Evolutionary conservation across 2,888 invertebrate species (phyloP), one percentile per base, ranked within the genome.

Genomic region (Plebejus anna): DNA sequence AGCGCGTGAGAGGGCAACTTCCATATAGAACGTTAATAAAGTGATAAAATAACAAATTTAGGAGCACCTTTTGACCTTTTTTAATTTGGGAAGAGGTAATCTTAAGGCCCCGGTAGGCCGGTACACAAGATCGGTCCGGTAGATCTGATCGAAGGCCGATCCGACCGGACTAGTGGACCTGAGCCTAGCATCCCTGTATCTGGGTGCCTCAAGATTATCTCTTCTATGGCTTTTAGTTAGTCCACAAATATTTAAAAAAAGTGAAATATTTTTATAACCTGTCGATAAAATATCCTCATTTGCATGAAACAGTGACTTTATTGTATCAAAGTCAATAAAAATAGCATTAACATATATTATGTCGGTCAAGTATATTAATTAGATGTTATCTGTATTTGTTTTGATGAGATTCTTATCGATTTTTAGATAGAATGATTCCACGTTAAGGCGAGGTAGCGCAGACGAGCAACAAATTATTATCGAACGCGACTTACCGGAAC

Each of bases 351-450:
- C 32, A 66, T 66, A 66, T 2, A 66, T 11, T 13, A 36, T 16
- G 66, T 66, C 5, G 5, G 32, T 66, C 4, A 66, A 66, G 5
- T 66, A 32, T 16, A 32, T 66, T 66, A 66, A 66, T 66, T 36
- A 36, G 66, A 66, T 66, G 66, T 36, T 66, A 66, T 66, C 32
- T 13, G 4, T 66, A 4, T 32, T 16, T 13, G 66, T 32, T 66
- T 66, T 66, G 66, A 66, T 66, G 66, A 66, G 66, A 32, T 66
- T 36, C 13, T 66, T 66, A 66, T 66, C 66, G 66, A 66, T 66
- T 32, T 66, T 66, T 28, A 61, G 61, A 61, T n/a, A 57, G 57
- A 57, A 55, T 55, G 16, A 42, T 59, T 59, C 22, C 1, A 59
- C 9, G n/a, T 59, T 59, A 59, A 22, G 59, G 7, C 22, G 7